A percentile compares a stretch with the other conserved stretches of the same genome.
Conservation (phyloP, 2,113 vertebrate genomes). For the Anser cygnoides region DNA sequence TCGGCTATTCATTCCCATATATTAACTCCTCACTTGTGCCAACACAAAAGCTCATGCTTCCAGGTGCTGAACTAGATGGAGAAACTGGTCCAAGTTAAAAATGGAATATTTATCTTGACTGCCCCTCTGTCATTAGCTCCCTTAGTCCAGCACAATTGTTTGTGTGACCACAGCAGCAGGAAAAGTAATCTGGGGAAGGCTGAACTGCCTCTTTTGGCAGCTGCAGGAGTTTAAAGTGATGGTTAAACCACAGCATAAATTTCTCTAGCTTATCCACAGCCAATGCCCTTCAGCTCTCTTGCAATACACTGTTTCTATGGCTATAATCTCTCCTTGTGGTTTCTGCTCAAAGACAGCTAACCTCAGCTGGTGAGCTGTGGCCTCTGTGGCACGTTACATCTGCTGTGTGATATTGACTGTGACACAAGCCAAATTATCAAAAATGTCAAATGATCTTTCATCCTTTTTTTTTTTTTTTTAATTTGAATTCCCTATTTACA, state of each 20-base stretch:
- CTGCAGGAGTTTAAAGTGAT: slow-evolving; percentile 24
- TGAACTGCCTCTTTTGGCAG: slow-evolving; percentile 34
- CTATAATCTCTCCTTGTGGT: slow-evolving; percentile 32
- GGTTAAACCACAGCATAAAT: slow-evolving; percentile 31
- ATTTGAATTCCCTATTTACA: background rate
- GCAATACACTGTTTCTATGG: slow-evolving; percentile 37
- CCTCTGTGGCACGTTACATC: slow-evolving; percentile 46
- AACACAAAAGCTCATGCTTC: slow-evolving; percentile 12
- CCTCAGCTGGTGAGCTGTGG: slow-evolving; percentile 24
- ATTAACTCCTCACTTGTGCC: background rate
- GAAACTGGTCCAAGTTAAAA: slow-evolving; percentile 21
- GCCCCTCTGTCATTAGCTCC: background rate
- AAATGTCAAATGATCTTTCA: slow-evolving; percentile 42
- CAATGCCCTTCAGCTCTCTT: slow-evolving; percentile 32
- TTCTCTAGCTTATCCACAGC: slow-evolving; percentile 14
- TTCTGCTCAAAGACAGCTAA: slow-evolving; percentile 32
- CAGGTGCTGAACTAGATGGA: slow-evolving; percentile 18
- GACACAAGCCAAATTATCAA: slow-evolving; percentile 18
- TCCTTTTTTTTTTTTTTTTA: background rate
- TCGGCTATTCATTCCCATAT: background rate
- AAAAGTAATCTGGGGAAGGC: slow-evolving; percentile 14
- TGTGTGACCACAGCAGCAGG: background rate
- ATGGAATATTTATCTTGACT: slow-evolving; percentile 29
- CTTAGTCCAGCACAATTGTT: slow-evolving; percentile 25
- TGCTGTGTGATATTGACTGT: slow-evolving; percentile 29